Evolutionary conservation across 2,113 vertebrate genomes (phyloP), one percentile per base, ranked within the genome.

Genomic region (Leptosomus discolor): DNA sequence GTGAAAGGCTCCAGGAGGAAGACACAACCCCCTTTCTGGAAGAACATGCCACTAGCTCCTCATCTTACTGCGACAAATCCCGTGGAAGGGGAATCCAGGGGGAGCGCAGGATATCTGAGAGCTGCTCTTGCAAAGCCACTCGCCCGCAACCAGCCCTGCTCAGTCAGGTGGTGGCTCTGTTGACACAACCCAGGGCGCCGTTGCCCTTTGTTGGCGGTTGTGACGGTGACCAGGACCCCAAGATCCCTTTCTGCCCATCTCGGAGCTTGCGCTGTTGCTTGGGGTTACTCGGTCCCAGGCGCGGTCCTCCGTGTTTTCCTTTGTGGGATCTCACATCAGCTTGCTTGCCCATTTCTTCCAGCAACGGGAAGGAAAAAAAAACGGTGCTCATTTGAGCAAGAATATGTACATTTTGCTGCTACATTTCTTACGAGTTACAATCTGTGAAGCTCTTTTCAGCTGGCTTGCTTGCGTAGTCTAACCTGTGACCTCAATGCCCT

Each of bases 81-180:
- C 9, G 11, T 56, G 30, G 58, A 83, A 79, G 93, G 12, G 19
- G 75, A 94, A 71, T 61, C 37, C 2, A 34, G 9, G n/a, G 9
- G 26, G 39, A 76, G 12, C 2, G 4, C 4, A 64, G 11, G 27
- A 15, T 67, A 54, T 27, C 24, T 71, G 69, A 51, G 46, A 67
- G 18, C 12, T 89, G 23, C 23, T 71, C 27, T 69, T 53, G 50
- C 34, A 77, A 74, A 90, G 27, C 6, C 46, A 21, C 12, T 36
- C 0, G 0, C 13, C 17, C 48, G 30, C 34, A 85, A 26, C 9
- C 39, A 85, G 24, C 5, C 7, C 14, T 48, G 32, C 19, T 60
- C 24, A 39, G 5, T 29, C 54, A 77, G 15, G 11, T 36, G 64
- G 15, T 26, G 5, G 8, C 79, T 85, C 61, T 73, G 14, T 51